A percentile compares a stretch with the other conserved stretches of the same genome.
Conservation (phyloP, 2,797 vertebrate species). For the Chloroceryle amazona region DNA sequence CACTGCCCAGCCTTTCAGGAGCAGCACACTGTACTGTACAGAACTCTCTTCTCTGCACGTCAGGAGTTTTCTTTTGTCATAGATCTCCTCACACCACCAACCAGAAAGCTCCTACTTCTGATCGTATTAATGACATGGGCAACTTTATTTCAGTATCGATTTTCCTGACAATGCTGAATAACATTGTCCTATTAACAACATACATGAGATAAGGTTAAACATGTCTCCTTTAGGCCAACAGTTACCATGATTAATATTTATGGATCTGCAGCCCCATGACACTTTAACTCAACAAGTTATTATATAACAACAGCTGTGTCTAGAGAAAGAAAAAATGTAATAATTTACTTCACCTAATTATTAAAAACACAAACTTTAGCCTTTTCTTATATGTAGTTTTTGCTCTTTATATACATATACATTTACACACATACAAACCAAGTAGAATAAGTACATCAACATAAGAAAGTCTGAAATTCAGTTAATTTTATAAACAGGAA, state of each 20-base stretch:
- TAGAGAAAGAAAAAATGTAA: not conserved
- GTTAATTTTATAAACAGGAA: not conserved
- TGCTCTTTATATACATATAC: too few relatives aligned
- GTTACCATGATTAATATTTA: constrained; percentile 21
- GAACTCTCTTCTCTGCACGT: not conserved
- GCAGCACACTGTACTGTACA: not conserved
- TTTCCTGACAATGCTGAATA: constrained; percentile 58
- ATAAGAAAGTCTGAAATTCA: not conserved
- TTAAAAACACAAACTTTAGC: too few relatives aligned
- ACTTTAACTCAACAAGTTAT: constrained; percentile 33
- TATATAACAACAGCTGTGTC: not conserved
- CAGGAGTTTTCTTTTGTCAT: not conserved
- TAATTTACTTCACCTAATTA: not conserved
- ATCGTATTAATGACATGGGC: not conserved
- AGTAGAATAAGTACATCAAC: not conserved
- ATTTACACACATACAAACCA: not conserved
- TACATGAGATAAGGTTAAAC: not conserved
- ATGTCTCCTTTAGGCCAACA: constrained; percentile 30
- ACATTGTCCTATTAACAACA: constrained; percentile 45
- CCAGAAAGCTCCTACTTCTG: not conserved
- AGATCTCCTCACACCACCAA: not conserved
- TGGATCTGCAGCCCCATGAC: not conserved
- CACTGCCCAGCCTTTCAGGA: not conserved
- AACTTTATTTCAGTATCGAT: constrained; percentile 55
- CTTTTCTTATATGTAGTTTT: rapidly evolving